Evolutionary conservation across 2,888 invertebrate species (phyloP).

Genomic region (Linyphia triangularis): DNA sequence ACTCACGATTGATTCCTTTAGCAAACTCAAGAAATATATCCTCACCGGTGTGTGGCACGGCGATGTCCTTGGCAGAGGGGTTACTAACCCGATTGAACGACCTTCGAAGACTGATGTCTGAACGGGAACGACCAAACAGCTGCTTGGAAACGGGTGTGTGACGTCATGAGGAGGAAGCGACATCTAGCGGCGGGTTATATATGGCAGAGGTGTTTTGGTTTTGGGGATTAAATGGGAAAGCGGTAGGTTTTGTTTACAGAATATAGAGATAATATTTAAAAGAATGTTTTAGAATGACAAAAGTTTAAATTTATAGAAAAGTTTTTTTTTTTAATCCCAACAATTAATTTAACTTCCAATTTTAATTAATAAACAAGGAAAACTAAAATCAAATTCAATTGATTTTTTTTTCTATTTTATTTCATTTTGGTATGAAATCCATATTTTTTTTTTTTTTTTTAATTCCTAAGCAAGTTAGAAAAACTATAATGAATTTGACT

Average conservation of each 20-base stretch:
- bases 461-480: too few species aligned
- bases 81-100: constrained; percentile 66
- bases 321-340: too few species aligned
- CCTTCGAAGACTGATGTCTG: constrained; percentile 64
- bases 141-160: constrained; percentile 23
- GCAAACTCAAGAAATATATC: too few species aligned
- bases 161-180: constrained; percentile 43
- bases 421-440: too few species aligned
- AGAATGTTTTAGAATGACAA: not conserved
- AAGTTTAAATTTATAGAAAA: not conserved
- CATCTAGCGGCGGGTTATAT: not conserved
- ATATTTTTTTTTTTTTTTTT: too few species aligned
- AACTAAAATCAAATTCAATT: too few species aligned
- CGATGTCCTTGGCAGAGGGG: constrained; percentile 59
- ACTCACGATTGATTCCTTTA: not conserved
- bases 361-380: too few species aligned
- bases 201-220: not conserved
- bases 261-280: not conserved
- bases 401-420: too few species aligned
- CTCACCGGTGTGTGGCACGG: constrained; percentile 65
- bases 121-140: constrained; percentile 32
- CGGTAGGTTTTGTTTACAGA: not conserved
- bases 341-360: too few species aligned
- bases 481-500: too few species aligned
- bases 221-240: not conserved